Base-by-base conservation (phyloP, 2,888 invertebrate species). In the Luperina nickerlii region DNA sequence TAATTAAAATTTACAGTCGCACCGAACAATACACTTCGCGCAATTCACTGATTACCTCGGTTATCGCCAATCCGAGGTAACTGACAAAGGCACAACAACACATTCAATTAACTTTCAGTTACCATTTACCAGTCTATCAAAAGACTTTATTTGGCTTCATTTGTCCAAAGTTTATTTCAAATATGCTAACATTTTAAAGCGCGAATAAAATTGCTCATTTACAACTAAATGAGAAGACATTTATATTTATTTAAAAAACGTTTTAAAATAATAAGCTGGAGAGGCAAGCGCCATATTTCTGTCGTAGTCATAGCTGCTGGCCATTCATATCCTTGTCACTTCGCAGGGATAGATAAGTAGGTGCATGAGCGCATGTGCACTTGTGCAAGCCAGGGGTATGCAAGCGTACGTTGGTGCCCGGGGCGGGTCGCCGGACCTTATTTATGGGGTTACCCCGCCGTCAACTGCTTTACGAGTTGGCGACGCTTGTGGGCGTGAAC, bases 391-490 rank as follows among this genome's bases (percentile, higher is more conserved):
- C 70, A 78, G 72, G 68, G 76, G 51, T 51, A 76, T 70, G 75
- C 82, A 83, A 86, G 85, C 83, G 74, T 85, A 83, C 87, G 81
- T 87, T 83, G 87, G 88, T 88, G 87, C 89, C 90, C 76, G 89
- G 90, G 90, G 84, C 88, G 85, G 87, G 73, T 79, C 80, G 84
- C 82, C 63, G 83, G 90, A 88, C 91, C 90, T 94, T 95, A 95
- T 96, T 95, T 95, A 95, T 93, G 94, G 94, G 91, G 91, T 91
- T 91, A 90, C 91, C 90, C 79, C 68, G 74, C 82, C 78, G 93
- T 93, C 94, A 95, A 91, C 92, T 93, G 90, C 92, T 96, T 95
- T 95, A 95, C 93, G 93, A 94, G 91, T 92, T 90, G 92, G 91
- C 93, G 93, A 92, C 92, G 92, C 90, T 92, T 86, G 92, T 92